phyloP scores from a whole-genome alignment of 2,797 vertebrate species.

The Oreonectes daqikongensis region DNA sequence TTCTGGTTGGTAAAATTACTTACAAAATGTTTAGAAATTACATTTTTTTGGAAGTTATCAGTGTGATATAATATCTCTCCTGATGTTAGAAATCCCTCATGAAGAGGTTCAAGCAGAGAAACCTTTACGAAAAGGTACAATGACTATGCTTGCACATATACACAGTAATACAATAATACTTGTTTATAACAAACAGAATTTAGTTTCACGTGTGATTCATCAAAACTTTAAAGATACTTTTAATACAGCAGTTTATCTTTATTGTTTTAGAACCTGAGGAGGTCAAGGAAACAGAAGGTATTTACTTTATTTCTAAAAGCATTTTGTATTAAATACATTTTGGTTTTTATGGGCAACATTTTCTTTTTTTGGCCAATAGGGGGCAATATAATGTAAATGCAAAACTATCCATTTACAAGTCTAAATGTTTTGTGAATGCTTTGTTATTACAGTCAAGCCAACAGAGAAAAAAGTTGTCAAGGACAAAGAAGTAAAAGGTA shows the following conservation, averaged over 20 bases:
- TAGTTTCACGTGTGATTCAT: background rate
- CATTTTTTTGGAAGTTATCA: no score
- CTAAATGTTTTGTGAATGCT: slow-evolving; percentile 6
- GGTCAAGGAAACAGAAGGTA: slow-evolving; percentile 53
- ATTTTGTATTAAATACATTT: background rate
- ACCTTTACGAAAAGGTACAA: slow-evolving; percentile 64
- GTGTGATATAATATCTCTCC: background rate
- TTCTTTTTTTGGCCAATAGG: background rate
- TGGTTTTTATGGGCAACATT: background rate
- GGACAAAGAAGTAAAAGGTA: slow-evolving; percentile 69
- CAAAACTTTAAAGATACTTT: background rate
- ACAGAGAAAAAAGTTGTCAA: slow-evolving; percentile 63
- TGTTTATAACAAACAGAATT: no score
- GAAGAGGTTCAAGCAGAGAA: slow-evolving; percentile 47
- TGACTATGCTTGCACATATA: no score
- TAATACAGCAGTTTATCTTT: background rate
- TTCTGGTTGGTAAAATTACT: no score
- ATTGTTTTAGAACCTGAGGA: slow-evolving; percentile 33
- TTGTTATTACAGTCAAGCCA: slow-evolving; percentile 61
- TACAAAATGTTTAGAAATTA: no score
- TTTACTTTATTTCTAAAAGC: background rate
- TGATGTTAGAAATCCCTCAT: slow-evolving; percentile 49
- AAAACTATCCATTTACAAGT: background rate
- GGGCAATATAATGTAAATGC: background rate
- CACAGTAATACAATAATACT: no score